phyloP scores from a whole-genome alignment of 2,113 vertebrate species.

The Pomatorhinus ruficollis region DNA sequence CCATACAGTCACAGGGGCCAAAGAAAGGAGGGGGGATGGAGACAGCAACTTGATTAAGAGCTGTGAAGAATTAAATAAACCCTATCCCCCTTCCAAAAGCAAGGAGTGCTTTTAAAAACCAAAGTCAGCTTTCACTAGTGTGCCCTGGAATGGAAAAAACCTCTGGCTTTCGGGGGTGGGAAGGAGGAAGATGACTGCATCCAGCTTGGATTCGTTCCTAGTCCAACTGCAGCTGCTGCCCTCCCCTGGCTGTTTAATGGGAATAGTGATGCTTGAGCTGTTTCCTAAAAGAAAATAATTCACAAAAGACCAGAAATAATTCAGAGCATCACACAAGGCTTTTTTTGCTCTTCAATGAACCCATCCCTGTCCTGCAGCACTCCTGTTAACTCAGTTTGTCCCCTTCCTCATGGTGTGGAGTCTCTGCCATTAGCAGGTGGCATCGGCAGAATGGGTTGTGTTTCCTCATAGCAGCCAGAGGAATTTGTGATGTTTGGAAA shows the following conservation, averaged over 20 bases:
- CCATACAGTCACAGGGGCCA: not conserved
- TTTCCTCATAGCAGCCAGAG: not conserved
- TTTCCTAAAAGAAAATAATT: not conserved
- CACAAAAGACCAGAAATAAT: not conserved
- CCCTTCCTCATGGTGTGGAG: fast-evolving
- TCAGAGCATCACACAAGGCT: not conserved
- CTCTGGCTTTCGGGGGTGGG: not conserved
- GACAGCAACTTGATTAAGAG: not conserved
- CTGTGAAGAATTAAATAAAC: not conserved
- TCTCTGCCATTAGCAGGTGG: not conserved
- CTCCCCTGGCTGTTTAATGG: not conserved
- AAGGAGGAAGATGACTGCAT: not conserved
- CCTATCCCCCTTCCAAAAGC: not conserved
- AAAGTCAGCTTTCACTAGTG: not conserved
- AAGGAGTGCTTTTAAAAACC: not conserved
- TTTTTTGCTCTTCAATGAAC: not conserved
- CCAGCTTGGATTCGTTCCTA: fast-evolving
- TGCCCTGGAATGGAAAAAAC: not conserved
- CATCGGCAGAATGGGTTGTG: not conserved
- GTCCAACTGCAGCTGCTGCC: slow-evolving; percentile 25
- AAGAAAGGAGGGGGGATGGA: not conserved
- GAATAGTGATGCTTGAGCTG: fast-evolving
- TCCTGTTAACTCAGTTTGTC: fast-evolving
- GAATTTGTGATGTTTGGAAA: not conserved
- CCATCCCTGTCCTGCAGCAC: not conserved